Evolutionary conservation across 2,888 invertebrate genomes (phyloP), one percentile per base, ranked within the genome.

Genomic region (Papilio protenor): DNA sequence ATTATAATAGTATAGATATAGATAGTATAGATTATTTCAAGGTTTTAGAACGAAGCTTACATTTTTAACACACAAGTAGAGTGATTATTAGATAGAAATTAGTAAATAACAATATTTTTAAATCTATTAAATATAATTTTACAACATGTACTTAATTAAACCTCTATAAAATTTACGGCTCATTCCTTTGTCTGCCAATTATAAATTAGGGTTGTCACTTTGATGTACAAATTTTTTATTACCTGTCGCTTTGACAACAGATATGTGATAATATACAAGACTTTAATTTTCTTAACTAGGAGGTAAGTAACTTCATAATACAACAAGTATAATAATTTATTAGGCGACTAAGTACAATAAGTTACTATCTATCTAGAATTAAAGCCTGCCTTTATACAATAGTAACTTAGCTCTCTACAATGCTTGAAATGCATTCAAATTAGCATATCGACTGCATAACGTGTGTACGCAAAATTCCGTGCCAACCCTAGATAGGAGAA

Each of bases 401-500:
- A 2, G 14, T 11, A n/a, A 40, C 5, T 8, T n/a, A 69, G 10
- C 33, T 18, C 64, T 61, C 5, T 2, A 10, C 59, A 23, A 1
- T n/a, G 1, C 6, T 61, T 61, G 61, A 61, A 61, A n/a, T 66
- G 66, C 66, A 66, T 66, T 45, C 1, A 69, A 40, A 69, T 69
- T 45, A 66, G 45, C 45, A 69, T 69, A 69, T 8, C 10, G 33
- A 5, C 45, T 66, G 66, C 45, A 69, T 69, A 69, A 45, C 66
- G 66, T 45, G 49, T 45, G 21, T 23, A 71, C 71, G 49, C 52
- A 71, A 52, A 71, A 27, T 40, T 33, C 8, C 8, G 64, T 73
- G 78, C 57, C 76, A 78, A 52, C 78, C 78, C 78, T 78, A 59
- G 21, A 45, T 69, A 2, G n/a, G 6, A 76, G 70, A 55, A 57